Base-by-base conservation (phyloP, 1,140 invertebrate species). In the Anagrus nilaparvatae region DNA sequence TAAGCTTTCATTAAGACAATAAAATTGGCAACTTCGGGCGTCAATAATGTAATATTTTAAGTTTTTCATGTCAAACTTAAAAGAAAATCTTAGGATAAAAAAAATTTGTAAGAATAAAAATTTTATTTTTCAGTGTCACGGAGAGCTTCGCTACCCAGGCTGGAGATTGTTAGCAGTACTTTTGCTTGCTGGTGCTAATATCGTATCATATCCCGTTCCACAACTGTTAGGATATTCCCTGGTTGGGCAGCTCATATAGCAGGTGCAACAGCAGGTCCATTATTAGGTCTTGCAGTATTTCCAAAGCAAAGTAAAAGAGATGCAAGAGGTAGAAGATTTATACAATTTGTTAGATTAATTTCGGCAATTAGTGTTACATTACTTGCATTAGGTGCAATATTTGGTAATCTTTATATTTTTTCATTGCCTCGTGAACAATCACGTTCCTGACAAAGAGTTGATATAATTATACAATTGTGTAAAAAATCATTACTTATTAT, bases 171-270 rank as follows among this genome's bases (percentile, higher is more conserved):
- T 64, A 18, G 73, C 75, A 24, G 74, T 84, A 7, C 48, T 72
- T 23, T 70, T 82, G 8, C 55, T 84, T 49, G 74, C 74, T 5
- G 53, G 69, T 16, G 74, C 75, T 16, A 77, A 81, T 47, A 64
- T 76, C 3, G 63, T 56, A 9, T 63, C 63, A 4, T 52, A 65
- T 64, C 57, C 73, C 61, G 53, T 65, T 43, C 53, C 63, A 29
- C 55, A 55, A 43, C 31, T 69, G 34, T 46, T 67, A 40, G 52
- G 71, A 56, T 61, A 54, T 36, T 51, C 66, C 0, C 61, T 69
- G 13, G 82, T 24, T 86, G 89, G 75, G 78, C 82, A 5, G 86
- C 88, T 1, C 84, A 91, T 55, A 61, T 82, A 17, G 79, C 82
- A 16, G 90, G 89, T 7, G 87, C 84, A 1, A 49, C 84, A 1